Base-by-base conservation (phyloP, 2,113 vertebrate species). In the Papio anubis region DNA sequence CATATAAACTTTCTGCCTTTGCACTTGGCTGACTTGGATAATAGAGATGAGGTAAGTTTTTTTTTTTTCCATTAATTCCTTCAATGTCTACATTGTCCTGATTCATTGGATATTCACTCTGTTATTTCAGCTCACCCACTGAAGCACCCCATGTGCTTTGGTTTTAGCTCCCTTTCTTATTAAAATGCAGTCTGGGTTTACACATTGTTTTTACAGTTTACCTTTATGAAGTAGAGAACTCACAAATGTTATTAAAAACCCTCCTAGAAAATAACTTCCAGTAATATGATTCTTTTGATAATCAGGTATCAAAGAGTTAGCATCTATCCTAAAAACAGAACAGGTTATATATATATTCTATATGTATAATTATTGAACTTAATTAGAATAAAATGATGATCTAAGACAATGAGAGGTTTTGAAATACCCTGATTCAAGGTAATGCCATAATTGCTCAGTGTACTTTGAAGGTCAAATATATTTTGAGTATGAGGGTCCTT, bases 381-480 rank as follows among this genome's bases (percentile, higher is more conserved):
- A 82, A 25, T 70, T 83, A 92, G 43, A 38, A 90, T 75, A 80
- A 85, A 81, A 61, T 76, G 38, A 93, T 70, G 48, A 76, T 25
- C 18, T 2, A 6, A 57, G 50, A 16, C 5, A 64, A 18, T 84
- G 17, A 88, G 13, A 52, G 64, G 85, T 88, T 38, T 9, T 85
- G 25, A 93, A 90, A 64, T 21, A 50, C 4, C 8, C 10, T 40
- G 73, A 88, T 55, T n/a, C 55, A 94, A 95, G 7, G 32, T 55
- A 86, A 45, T 52, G 3, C 38, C 57, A 72, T 48, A 68, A 50
- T 72, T 89, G 11, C 27, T 82, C 16, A 30, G 1, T 76, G 8
- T 89, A 35, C 18, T 95, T 94, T 85, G 18, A 80, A 86, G 16
- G 45, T 83, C n/a, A 93, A n/a, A 25, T n/a, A 32, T 59, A 95